Evolutionary conservation across 2,888 invertebrate species (phyloP), one percentile per base, ranked within the genome.

Genomic region (Meiosimyza platycephala): DNA sequence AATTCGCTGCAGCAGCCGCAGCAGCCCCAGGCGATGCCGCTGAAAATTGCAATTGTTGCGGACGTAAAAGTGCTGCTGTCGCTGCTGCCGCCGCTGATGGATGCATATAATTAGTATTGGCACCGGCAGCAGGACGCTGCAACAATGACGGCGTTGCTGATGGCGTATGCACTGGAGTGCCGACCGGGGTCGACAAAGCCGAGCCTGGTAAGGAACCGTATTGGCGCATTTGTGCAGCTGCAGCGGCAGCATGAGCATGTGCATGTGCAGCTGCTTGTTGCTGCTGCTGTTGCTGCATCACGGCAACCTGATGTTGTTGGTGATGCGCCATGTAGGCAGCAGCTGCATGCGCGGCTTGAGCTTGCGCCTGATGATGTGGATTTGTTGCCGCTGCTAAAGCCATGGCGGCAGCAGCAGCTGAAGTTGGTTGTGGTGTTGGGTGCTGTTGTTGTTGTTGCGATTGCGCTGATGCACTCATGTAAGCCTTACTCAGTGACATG

Each of bases 401-500:
- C 66, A 75, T 72, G 28, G 65, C 18, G 74, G 77, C 52, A 13
- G 74, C 71, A 72, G 80, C 11, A 70, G 79, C 71, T n/a, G 73
- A 64, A 79, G 63, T 66, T 52, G 71, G 50, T 77, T 78, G 64
- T 78, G 78, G 66, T 80, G 73, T 22, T 40, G 40, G 80, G 77
- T 60, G 79, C 75, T 69, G 78, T 74, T 69, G 78, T 74, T 74
- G 78, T 76, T 74, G 76, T 75, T 72, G 79, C 74, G 63, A 76
- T 55, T 40, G 57, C 60, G 15, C 69, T 9, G 59, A 16, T 65
- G 13, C 47, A 22, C 78, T 59, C 51, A 83, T 80, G 59, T 81
- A 81, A 13, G 83, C 79, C 81, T 93, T 93, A 83, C 93, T 93
- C 63, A 93, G 86, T 3, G 93, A 90, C 65, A 93, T 91, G 48